These are phyloP conservation scores for Mongoloraphidia duomilia DNA, from an alignment of 2,888 invertebrate genomes.

Conservation along the genomic window DNA sequence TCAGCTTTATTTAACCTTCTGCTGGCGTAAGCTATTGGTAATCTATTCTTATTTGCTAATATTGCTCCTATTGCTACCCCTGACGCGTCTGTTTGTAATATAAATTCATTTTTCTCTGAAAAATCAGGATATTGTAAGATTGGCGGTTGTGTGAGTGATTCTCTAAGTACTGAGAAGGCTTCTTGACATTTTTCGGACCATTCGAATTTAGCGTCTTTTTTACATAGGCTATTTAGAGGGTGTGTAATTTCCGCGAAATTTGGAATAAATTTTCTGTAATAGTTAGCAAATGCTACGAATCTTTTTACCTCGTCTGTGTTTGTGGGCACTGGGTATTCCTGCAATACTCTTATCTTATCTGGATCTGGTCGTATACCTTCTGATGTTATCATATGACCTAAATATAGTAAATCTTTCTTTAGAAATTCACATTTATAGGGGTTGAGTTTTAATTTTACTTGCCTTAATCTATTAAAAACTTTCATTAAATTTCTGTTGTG, in stretches of 20 bases:
- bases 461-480: slow-evolving; percentile 9
- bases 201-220: not conserved
- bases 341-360: not conserved
- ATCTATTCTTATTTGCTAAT: not conserved
- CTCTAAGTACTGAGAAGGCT: not conserved
- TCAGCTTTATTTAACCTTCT: not conserved
- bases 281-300: not conserved
- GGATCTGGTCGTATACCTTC: not conserved
- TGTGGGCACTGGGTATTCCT: not conserved
- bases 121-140: not conserved
- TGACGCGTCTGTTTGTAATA: not conserved
- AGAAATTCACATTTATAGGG: slow-evolving; percentile 14
- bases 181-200: not conserved
- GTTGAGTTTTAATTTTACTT: slow-evolving; percentile 15
- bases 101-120: not conserved
- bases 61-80: not conserved
- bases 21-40: not conserved
- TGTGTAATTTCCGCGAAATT: not conserved
- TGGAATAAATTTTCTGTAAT: not conserved
- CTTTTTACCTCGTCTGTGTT: not conserved
- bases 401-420: slow-evolving; percentile 12
- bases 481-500: slow-evolving; percentile 14
- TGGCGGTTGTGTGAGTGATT: not conserved
- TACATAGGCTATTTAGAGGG: not conserved
- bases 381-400: not conserved